Evolutionary conservation across 2,888 invertebrate genomes (phyloP).

Genomic region (Aphodius granarius): DNA sequence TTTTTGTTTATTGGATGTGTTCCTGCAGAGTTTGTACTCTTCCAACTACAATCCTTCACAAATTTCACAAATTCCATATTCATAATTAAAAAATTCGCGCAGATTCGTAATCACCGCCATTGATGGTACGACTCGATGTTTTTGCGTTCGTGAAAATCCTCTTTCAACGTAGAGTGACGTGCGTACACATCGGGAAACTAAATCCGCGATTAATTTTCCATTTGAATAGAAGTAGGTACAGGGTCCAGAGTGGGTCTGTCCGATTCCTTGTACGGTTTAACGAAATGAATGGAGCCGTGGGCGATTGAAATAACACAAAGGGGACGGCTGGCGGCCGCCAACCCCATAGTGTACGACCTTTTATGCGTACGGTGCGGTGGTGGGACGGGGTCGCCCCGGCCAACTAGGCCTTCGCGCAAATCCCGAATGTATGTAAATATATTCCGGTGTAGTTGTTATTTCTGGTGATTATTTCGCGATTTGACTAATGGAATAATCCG

Average conservation of each 20-base stretch:
- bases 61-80: background rate
- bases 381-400: constrained; percentile 12
- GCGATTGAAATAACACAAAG: background rate
- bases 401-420: constrained; percentile 18
- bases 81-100: background rate
- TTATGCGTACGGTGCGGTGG: background rate
- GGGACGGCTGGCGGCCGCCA: background rate
- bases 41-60: background rate
- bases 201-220: background rate
- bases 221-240: background rate
- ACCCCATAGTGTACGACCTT: background rate
- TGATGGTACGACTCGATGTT: background rate
- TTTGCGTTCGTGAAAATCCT: background rate
- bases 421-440: constrained; percentile 38
- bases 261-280: background rate
- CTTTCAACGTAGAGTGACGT: background rate
- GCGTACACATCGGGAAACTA: background rate
- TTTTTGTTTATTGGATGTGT: no score
- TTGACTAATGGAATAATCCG: constrained; percentile 47
- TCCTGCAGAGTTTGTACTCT: background rate
- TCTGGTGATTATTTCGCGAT: constrained; percentile 45
- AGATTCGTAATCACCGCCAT: background rate
- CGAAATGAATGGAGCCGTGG: background rate
- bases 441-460: constrained; percentile 40
- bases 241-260: background rate